These are phyloP conservation scores for Drosophila mercatorum DNA, from an alignment of 2,888 invertebrate genomes.

Conservation along the genomic window DNA sequence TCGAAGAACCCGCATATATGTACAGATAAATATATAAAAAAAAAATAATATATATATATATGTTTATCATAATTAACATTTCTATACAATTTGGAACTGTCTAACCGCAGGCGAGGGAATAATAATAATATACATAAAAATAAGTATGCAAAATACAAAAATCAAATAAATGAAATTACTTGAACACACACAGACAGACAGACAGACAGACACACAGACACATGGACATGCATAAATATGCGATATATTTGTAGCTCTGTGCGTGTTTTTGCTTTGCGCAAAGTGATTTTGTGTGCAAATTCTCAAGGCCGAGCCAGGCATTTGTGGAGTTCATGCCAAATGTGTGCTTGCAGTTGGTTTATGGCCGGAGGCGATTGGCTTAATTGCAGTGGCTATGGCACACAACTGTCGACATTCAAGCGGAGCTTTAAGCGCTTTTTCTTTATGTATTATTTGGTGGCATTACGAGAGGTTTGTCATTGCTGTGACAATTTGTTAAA, in stretches of 20 bases:
- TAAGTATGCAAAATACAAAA: constrained; percentile 46
- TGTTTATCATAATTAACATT: constrained; percentile 18
- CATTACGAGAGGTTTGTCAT: constrained; percentile 46
- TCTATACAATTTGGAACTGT: constrained; percentile 12
- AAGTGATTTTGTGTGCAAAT: constrained; percentile 44
- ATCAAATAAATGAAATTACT: constrained; percentile 55
- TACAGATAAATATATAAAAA: not conserved
- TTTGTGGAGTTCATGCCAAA: constrained; percentile 54
- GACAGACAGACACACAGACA: constrained; percentile 25
- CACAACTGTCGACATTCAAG: constrained; percentile 26
- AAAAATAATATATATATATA: not conserved
- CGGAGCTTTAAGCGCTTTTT: constrained; percentile 46
- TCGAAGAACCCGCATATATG: constrained; percentile 3
- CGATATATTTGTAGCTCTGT: constrained; percentile 1
- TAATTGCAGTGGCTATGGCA: constrained; percentile 59
- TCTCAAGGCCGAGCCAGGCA: constrained; percentile 61
- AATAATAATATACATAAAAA: constrained; percentile 45
- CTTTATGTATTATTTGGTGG: constrained; percentile 11
- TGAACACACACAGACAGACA: constrained; percentile 38
- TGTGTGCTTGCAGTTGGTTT: constrained; percentile 54
- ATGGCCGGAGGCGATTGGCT: constrained; percentile 46
- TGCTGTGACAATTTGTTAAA: constrained; percentile 58
- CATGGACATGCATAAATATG: not conserved
- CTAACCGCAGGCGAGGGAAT: constrained; percentile 37
- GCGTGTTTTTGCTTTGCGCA: constrained; percentile 30